Percentiles rank a stretch among this genome's conserved stretches.
Conservation (phyloP, 2,888 invertebrate genomes). For the Oxycera nigricornis region DNA sequence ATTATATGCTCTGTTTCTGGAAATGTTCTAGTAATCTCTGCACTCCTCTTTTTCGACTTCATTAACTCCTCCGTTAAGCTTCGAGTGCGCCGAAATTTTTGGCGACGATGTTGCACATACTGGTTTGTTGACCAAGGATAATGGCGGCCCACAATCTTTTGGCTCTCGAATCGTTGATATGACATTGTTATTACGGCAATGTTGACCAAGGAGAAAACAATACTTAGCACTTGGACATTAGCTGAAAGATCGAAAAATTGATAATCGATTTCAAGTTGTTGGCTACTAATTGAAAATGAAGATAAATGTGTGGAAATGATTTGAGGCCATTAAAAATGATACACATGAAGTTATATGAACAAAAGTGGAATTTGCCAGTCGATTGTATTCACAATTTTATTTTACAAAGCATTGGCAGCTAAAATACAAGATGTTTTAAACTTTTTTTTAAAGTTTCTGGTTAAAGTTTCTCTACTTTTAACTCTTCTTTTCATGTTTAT, state of each 20-base stretch:
- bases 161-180: slow-evolving; percentile 80
- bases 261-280: no score
- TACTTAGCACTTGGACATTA: slow-evolving; percentile 70
- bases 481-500: no score
- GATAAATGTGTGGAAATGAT: no score
- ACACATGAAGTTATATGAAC: no score
- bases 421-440: no score
- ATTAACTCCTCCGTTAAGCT: slow-evolving; percentile 43
- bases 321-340: no score
- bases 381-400: no score
- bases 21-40: slow-evolving; percentile 54
- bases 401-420: no score
- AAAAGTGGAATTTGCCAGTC: no score
- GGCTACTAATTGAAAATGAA: no score
- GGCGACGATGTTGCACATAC: slow-evolving; percentile 54
- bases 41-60: slow-evolving; percentile 52
- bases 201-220: slow-evolving; percentile 72
- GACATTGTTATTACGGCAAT: slow-evolving; percentile 74
- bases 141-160: slow-evolving; percentile 73
- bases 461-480: no score
- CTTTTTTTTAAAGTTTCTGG: no score
- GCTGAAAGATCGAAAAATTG: slow-evolving; percentile 63
- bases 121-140: slow-evolving; percentile 73
- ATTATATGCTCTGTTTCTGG: slow-evolving; percentile 57
- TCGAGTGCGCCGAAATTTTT: slow-evolving; percentile 43